Conservation (phyloP, 1,140 invertebrate genomes). For the Zeugodacus cucurbitae region DNA sequence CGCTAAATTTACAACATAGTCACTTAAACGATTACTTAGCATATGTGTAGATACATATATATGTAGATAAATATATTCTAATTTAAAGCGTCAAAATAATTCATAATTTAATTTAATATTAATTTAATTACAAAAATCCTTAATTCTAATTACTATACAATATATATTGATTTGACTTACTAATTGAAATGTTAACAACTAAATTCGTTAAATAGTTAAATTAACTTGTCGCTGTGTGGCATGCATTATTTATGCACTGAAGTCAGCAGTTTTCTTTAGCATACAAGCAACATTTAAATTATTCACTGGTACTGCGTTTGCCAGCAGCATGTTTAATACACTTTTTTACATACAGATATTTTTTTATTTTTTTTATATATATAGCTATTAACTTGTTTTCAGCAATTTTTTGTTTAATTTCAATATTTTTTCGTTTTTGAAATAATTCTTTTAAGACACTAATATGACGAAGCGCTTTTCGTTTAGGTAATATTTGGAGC, state of each 20-base stretch:
- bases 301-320: neutral
- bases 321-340: neutral
- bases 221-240: neutral
- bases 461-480: neutral
- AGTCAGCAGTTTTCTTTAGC: too few species aligned
- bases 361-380: neutral
- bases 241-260: neutral
- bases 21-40: neutral
- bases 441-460: conserved; percentile 29
- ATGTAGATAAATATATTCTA: neutral
- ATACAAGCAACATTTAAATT: neutral
- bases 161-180: neutral
- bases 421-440: neutral
- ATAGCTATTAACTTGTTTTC: neutral
- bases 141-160: neutral
- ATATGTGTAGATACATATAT: neutral
- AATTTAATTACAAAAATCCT: neutral
- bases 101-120: neutral
- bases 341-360: neutral
- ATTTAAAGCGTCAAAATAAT: neutral
- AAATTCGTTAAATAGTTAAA: too few species aligned
- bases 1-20: neutral
- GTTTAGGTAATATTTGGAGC: conserved; percentile 6
- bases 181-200: too few species aligned
- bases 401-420: neutral